phyloP scores from a whole-genome alignment of 2,888 invertebrate species.

The Drosophila cracens region DNA sequence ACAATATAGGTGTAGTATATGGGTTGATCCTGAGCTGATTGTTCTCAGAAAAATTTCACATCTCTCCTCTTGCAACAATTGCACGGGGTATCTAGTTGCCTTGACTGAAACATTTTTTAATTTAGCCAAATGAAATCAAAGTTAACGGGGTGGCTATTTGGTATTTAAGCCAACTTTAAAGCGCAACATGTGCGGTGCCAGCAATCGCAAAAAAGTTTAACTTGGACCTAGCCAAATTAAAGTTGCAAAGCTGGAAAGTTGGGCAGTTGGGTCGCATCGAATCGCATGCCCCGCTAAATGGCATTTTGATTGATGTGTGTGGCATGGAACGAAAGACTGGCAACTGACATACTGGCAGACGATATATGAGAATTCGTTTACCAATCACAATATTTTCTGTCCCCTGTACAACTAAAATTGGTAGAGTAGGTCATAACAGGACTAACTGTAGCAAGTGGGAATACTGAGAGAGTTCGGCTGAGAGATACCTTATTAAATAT shows the following conservation, averaged over 20 bases:
- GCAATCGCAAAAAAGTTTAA: constrained; percentile 11
- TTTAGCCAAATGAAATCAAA: constrained; percentile 47
- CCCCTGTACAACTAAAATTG: neutral
- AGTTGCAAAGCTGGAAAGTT: constrained; percentile 7
- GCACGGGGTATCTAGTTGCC: constrained; percentile 6
- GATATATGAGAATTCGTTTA: constrained; percentile 29
- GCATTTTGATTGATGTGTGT: constrained; percentile 74
- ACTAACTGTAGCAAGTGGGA: neutral
- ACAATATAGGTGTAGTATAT: neutral
- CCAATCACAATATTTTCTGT: constrained; percentile 32
- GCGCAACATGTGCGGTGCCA: constrained; percentile 68
- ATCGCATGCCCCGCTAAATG: constrained; percentile 66
- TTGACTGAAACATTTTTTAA: neutral
- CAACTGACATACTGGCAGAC: constrained; percentile 54
- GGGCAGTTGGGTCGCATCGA: constrained; percentile 27
- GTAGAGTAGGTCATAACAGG: neutral
- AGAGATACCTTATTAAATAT: neutral
- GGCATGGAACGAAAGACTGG: constrained; percentile 49
- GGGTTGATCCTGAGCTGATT: neutral
- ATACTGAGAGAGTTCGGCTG: neutral
- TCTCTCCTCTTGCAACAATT: neutral
- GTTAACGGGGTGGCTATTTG: constrained; percentile 28
- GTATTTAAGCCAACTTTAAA: constrained; percentile 61
- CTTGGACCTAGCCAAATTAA: constrained; percentile 24
- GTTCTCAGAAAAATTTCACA: neutral